Percentiles rank a stretch among this genome's conserved stretches.
Conservation (phyloP, 1,140 invertebrate species). For the Drosophila dunni region DNA sequence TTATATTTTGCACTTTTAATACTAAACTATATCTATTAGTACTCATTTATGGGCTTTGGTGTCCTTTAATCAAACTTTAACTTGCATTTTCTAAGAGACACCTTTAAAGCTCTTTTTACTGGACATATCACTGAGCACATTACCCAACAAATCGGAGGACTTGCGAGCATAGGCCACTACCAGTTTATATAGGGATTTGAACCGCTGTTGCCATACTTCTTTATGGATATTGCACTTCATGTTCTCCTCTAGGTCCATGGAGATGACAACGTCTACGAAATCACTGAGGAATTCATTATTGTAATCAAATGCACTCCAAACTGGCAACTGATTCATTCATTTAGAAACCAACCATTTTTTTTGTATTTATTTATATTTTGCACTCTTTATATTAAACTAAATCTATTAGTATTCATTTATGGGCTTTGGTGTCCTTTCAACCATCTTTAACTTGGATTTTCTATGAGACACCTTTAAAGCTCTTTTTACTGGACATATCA, state of each 20-base stretch:
- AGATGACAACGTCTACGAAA: no score
- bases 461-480: slow-evolving; percentile 52
- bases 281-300: no score
- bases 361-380: no score
- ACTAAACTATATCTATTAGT: no score
- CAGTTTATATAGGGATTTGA: slow-evolving; percentile 85
- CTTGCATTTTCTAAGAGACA: slow-evolving; percentile 23
- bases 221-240: slow-evolving; percentile 45
- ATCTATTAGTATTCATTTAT: no score
- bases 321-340: background rate
- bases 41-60: no score
- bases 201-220: slow-evolving; percentile 52
- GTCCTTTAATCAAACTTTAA: no score
- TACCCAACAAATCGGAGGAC: slow-evolving; percentile 84
- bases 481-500: slow-evolving; percentile 7
- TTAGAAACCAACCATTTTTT: no score
- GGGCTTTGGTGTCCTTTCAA: no score
- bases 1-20: no score
- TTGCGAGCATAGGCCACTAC: slow-evolving; percentile 86
- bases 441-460: background rate
- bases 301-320: background rate
- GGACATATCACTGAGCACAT: slow-evolving; percentile 36
- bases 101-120: slow-evolving; percentile 35
- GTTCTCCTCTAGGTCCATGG: no score
- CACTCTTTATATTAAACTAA: no score